phyloP scores from a whole-genome alignment of 1,140 invertebrate species.

The Odontomachus brunneus region DNA sequence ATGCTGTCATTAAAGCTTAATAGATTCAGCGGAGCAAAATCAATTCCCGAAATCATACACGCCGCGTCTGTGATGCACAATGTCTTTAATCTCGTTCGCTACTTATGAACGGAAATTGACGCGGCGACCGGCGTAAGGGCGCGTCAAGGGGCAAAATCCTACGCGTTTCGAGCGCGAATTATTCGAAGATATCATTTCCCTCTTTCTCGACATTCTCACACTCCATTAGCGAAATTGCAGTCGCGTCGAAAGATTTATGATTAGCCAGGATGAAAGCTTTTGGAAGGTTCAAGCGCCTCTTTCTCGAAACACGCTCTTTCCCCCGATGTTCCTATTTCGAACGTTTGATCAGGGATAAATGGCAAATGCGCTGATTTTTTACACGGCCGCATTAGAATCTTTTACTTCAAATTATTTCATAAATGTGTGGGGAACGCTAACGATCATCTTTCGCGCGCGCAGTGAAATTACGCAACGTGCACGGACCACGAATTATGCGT shows the following conservation, averaged over 20 bases:
- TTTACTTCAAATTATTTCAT: constrained; percentile 25
- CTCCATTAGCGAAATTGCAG: not conserved
- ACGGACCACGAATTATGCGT: not conserved
- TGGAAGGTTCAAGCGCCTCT: not conserved
- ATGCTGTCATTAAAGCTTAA: constrained; percentile 49
- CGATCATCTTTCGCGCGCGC: not conserved
- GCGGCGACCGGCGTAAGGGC: not conserved
- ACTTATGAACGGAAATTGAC: constrained; percentile 1
- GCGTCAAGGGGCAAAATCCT: not conserved
- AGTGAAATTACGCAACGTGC: constrained; percentile 17
- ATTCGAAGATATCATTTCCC: not conserved
- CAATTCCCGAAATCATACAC: constrained; percentile 29
- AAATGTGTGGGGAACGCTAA: not conserved
- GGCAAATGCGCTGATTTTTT: not conserved
- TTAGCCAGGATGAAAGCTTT: not conserved
- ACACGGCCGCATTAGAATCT: not conserved
- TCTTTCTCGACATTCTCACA: not conserved
- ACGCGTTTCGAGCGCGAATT: not conserved
- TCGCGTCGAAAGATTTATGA: not conserved
- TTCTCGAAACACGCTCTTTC: not conserved
- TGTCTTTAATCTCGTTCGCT: constrained; percentile 43
- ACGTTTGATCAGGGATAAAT: not conserved
- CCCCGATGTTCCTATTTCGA: constrained; percentile 1
- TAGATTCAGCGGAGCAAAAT: constrained; percentile 51
- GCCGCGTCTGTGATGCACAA: constrained; percentile 4